Percentiles rank a stretch among this genome's conserved stretches.
Conservation (phyloP, 37 sponge, comb jelly and placozoan genomes). For the Lycopodina hypogea region DNA sequence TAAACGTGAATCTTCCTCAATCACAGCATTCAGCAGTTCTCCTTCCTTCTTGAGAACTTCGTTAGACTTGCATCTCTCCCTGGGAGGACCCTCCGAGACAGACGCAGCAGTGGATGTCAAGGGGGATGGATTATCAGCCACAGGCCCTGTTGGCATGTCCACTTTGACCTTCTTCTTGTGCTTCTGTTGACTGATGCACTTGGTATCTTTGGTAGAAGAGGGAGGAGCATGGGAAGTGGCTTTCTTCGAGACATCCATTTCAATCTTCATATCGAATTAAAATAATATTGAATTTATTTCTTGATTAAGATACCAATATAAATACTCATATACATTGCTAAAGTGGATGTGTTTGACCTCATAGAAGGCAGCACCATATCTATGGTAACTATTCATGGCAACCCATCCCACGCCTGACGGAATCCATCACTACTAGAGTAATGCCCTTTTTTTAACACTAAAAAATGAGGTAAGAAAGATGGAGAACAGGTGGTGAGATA, state of each 20-base stretch:
- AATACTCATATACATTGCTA: too few species aligned
- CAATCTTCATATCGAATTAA: too few species aligned
- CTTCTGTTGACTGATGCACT: not conserved
- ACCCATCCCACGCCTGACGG: too few species aligned
- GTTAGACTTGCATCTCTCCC: not conserved
- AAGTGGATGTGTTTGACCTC: too few species aligned
- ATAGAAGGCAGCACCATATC: too few species aligned
- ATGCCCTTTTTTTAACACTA: too few species aligned
- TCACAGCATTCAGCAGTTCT: not conserved
- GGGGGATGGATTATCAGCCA: not conserved
- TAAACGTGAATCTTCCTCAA: slow-evolving; percentile 19
- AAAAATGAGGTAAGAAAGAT: too few species aligned
- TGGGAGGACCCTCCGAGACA: not conserved
- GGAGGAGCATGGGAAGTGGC: not conserved
- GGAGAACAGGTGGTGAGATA: too few species aligned
- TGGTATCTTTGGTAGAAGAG: not conserved
- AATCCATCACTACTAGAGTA: too few species aligned
- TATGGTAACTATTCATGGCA: too few species aligned
- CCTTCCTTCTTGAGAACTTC: not conserved
- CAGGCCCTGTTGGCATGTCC: not conserved
- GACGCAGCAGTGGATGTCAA: not conserved
- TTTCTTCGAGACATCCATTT: not conserved
- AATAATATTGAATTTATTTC: too few species aligned
- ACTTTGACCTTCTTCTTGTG: not conserved
- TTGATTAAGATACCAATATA: too few species aligned